Evolutionary conservation across 1,140 invertebrate genomes (phyloP).

Genomic region (Medauroidea extradentata): DNA sequence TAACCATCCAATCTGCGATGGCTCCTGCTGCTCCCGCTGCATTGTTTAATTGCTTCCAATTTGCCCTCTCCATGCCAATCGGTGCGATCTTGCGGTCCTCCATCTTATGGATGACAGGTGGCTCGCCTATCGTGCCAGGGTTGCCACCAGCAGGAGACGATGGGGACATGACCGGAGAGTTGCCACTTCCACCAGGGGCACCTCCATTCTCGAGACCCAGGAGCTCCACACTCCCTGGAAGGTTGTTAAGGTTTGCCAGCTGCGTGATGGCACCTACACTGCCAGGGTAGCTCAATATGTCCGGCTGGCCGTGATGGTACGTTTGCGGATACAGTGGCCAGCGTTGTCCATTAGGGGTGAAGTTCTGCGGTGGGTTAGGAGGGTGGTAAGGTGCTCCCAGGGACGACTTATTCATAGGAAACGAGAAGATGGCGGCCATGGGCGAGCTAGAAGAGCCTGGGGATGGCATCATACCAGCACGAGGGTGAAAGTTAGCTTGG

Average conservation of each 20-base stretch:
- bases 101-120: constrained; percentile 4
- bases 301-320: constrained; percentile 20
- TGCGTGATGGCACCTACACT: constrained; percentile 28
- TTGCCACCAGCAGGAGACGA: constrained; percentile 39
- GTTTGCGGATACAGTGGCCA: constrained; percentile 20
- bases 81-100: constrained; percentile 67
- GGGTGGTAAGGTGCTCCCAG: constrained; percentile 18
- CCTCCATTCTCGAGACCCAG: constrained; percentile 50
- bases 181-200: constrained; percentile 27
- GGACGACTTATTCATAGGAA: constrained; percentile 1
- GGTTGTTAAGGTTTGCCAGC: constrained; percentile 33
- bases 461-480: constrained; percentile 1
- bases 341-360: constrained; percentile 13
- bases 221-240: constrained; percentile 43
- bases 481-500: constrained; percentile 4
- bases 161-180: constrained; percentile 59
- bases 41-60: constrained; percentile 28
- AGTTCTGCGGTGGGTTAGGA: constrained; percentile 42
- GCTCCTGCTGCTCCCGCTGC: constrained; percentile 43
- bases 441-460: not conserved
- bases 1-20: constrained; percentile 53
- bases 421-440: not conserved
- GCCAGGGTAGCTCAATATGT: constrained; percentile 5
- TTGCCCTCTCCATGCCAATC: constrained; percentile 54
- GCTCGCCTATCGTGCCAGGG: not conserved